Percentiles rank a stretch among this genome's conserved stretches.
Evolutionary conservation across 2,888 invertebrate species (phyloP).

Genomic region (Lepeophtheirus nordmannii): DNA sequence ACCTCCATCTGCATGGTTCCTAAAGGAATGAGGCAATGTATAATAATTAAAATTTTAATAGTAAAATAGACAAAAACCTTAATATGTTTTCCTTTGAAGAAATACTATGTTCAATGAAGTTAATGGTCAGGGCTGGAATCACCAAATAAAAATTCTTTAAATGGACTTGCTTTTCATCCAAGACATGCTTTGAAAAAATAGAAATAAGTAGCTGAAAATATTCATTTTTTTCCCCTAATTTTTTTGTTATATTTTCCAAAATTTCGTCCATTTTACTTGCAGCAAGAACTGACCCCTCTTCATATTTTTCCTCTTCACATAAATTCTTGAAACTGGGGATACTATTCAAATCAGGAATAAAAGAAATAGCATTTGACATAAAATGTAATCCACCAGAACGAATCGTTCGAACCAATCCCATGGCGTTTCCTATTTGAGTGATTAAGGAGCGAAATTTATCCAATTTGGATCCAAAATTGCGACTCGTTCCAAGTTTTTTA

Average conservation of each 20-base stretch:
- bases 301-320: slow-evolving; percentile 45
- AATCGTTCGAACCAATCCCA: slow-evolving; percentile 87
- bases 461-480: slow-evolving; percentile 46
- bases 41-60: too few relatives aligned
- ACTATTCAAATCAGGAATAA: slow-evolving; percentile 61
- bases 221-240: slow-evolving; percentile 73
- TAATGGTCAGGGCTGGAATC: slow-evolving; percentile 79
- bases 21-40: slow-evolving; percentile 38
- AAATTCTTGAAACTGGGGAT: slow-evolving; percentile 45
- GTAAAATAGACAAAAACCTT: not conserved
- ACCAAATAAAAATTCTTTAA: slow-evolving; percentile 81
- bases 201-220: slow-evolving; percentile 76
- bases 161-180: slow-evolving; percentile 70
- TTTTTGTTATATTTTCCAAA: slow-evolving; percentile 57
- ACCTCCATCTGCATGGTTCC: slow-evolving; percentile 69
- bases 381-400: slow-evolving; percentile 83
- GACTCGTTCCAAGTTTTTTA: slow-evolving; percentile 63
- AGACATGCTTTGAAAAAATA: slow-evolving; percentile 76
- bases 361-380: slow-evolving; percentile 74
- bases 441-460: slow-evolving; percentile 83
- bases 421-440: slow-evolving; percentile 79
- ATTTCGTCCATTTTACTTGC: slow-evolving; percentile 59
- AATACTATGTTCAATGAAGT: slow-evolving; percentile 83
- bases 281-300: slow-evolving; percentile 46
- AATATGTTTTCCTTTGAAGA: slow-evolving; percentile 72